Conservation (phyloP, 2,113 vertebrate species). For the Cephalopterus ornatus region DNA sequence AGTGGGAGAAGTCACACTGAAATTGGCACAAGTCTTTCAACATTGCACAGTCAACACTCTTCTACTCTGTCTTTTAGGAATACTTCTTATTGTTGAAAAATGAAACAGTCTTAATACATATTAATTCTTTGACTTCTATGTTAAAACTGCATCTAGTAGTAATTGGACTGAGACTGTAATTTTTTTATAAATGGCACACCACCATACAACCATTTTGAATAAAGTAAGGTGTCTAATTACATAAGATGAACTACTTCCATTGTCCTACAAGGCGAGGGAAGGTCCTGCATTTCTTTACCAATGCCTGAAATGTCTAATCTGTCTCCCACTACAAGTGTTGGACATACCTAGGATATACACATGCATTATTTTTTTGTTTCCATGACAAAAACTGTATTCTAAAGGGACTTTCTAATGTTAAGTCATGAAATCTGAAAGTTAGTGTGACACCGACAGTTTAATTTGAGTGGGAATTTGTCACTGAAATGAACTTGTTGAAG, state of each 20-base stretch:
- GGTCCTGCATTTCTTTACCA: not conserved
- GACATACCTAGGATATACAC: not conserved
- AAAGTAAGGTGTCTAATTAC: not conserved
- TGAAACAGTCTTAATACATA: not conserved
- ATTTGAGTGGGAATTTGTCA: not conserved
- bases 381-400: not conserved
- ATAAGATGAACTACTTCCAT: not conserved
- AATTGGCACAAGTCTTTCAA: not conserved
- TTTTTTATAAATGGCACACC: not conserved
- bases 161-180: not conserved
- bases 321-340: not conserved
- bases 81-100: not conserved
- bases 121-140: not conserved
- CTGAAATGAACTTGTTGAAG: not conserved
- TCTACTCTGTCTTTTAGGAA: not conserved
- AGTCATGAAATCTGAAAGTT: not conserved
- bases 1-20: not conserved
- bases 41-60: fast-evolving
- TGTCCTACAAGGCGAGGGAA: not conserved
- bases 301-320: not conserved
- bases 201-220: not conserved
- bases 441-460: not conserved
- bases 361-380: not conserved
- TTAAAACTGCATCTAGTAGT: not conserved
- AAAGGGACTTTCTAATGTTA: not conserved